phyloP scores from a whole-genome alignment of 2,797 vertebrate genomes.

The Ctenopoma multispine region DNA sequence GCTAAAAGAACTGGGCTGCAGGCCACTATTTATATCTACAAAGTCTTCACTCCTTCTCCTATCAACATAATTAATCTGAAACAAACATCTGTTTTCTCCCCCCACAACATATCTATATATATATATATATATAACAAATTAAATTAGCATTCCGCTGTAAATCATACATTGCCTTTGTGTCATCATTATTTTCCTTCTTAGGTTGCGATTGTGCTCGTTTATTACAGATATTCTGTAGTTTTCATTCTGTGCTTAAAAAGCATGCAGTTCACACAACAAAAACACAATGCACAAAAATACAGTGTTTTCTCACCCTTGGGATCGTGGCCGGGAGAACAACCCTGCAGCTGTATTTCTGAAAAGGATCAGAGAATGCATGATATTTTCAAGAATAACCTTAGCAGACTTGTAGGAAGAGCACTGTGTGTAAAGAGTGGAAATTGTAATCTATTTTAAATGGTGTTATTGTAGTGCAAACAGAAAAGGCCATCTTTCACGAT shows the following conservation, averaged over 20 bases:
- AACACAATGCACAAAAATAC: constrained; percentile 22
- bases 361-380: constrained; percentile 26
- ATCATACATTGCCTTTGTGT: constrained; percentile 39
- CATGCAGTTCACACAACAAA: constrained; percentile 17
- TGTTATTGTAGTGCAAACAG: not conserved
- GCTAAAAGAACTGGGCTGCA: constrained; percentile 13
- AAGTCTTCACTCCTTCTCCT: constrained; percentile 30
- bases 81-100: constrained; percentile 38
- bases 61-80: constrained; percentile 38
- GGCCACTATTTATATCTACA: constrained; percentile 25
- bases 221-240: constrained; percentile 23
- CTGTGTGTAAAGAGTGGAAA: constrained; percentile 20
- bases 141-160: constrained; percentile 47
- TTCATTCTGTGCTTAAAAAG: constrained; percentile 38
- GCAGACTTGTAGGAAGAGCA: constrained; percentile 22
- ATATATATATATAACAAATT: too few species aligned
- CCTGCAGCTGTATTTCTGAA: constrained; percentile 47
- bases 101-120: constrained; percentile 17
- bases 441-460: not conserved
- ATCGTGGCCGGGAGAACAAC: constrained; percentile 41
- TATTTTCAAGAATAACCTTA: constrained; percentile 40
- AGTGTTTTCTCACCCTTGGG: constrained; percentile 42
- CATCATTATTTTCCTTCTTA: constrained; percentile 20
- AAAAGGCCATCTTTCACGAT: not conserved
- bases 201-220: constrained; percentile 19